Conservation (phyloP, 2,797 vertebrate genomes). For the Peromyscus attwateri region DNA sequence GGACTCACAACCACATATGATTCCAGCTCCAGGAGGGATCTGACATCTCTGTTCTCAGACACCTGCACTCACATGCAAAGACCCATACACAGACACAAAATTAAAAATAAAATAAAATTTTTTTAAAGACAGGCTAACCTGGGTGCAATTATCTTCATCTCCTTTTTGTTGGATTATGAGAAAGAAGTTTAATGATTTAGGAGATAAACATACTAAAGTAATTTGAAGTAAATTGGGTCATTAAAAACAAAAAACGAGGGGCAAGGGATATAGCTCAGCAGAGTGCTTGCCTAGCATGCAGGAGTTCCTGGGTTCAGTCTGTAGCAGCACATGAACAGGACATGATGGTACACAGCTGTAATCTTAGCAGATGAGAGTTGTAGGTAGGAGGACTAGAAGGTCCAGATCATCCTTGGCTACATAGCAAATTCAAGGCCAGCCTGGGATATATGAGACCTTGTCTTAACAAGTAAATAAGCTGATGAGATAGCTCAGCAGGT, state of each 20-base stretch:
- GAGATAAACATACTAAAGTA: conserved; percentile 46
- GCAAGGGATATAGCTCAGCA: background rate
- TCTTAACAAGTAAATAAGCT: background rate
- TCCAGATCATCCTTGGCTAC: too few species aligned
- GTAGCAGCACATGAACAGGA: background rate
- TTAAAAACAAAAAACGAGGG: conserved; percentile 24
- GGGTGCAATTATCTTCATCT: conserved; percentile 48
- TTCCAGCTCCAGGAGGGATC: background rate
- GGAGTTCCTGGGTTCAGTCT: background rate
- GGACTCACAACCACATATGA: background rate
- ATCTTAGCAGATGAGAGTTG: background rate
- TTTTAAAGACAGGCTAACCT: conserved; percentile 9
- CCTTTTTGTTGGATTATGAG: background rate
- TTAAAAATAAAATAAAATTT: conserved; percentile 1
- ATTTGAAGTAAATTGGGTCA: conserved; percentile 45
- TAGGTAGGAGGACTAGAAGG: background rate
- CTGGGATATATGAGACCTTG: background rate
- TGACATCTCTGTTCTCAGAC: background rate
- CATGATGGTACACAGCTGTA: background rate
- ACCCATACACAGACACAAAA: background rate
- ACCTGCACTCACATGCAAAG: background rate
- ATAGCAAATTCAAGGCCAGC: background rate
- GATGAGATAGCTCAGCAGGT: background rate
- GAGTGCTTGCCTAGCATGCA: background rate
- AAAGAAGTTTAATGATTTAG: conserved; percentile 1